Evolutionary conservation across 2,797 vertebrate genomes (phyloP), one percentile per base, ranked within the genome.

Genomic region (Trachops cirrhosus): DNA sequence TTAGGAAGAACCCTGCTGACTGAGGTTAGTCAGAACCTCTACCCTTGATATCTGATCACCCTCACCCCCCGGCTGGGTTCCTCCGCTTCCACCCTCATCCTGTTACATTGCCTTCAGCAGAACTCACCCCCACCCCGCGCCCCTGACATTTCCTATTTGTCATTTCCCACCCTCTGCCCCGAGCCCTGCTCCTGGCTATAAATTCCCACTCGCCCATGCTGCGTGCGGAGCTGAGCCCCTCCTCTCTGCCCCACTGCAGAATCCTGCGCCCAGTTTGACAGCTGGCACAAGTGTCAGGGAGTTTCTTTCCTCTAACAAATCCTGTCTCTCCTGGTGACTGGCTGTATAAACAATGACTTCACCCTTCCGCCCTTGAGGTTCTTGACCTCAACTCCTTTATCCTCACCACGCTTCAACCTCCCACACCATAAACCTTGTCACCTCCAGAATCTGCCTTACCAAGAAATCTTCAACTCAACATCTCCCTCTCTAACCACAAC

Each of bases 361-460:
- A 50, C 24, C 48, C 68, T 68, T 74, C 48, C 9, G 10, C 37
- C 54, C 15, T 68, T 78, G 29, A 80, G 34, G 52, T 62, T 91
- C 14, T 64, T 80, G 70, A 50, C 73, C 68, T 39, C 34, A 41
- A 44, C 15, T 75, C 34, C 37, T 70, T 70, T 26, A 29, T 5
- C 29, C 52, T 74, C 57, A 44, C 50, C 39, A 6, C 1, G 10
- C 21, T 46, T 57, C 22, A 52, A 54, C 48, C 59, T 52, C 75
- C 39, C 37, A 73, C 59, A 15, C 19, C 6, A 11, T 34, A 46
- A 37, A 44, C 9, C n/a, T 75, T 94, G 82, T 95, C 82, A 16
- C 59, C 32, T 92, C 62, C 52, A 67, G 86, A 21, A 82, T 85
- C 89, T 73, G 59, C 70, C 41, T 92, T 86, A 82, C 59, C 37